Conservation (phyloP, 2,888 invertebrate genomes). For the Apoderus coryli region DNA sequence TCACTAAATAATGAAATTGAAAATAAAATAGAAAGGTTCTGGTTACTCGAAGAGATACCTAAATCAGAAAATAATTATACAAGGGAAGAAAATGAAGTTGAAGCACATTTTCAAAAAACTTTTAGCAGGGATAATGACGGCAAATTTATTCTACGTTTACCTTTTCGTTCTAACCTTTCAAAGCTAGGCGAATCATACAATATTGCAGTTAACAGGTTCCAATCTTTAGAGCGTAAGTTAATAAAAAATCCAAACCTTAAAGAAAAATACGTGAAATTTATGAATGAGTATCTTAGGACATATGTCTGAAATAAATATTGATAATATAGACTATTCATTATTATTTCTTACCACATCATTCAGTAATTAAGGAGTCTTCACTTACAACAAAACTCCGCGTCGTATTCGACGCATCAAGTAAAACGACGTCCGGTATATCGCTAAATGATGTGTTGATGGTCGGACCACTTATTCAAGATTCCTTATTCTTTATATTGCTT, state of each 20-base stretch:
- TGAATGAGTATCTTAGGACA: conserved; percentile 12
- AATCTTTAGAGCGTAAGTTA: conserved; percentile 11
- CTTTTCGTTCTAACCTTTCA: too few species aligned
- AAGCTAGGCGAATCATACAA: too few species aligned
- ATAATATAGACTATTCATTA: too few species aligned
- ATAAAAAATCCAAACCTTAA: conserved; percentile 6
- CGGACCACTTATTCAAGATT: conserved; percentile 2
- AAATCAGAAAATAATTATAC: too few species aligned
- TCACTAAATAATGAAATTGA: too few species aligned
- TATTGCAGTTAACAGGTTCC: conserved; percentile 13
- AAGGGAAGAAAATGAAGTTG: too few species aligned
- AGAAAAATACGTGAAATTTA: conserved; percentile 10
- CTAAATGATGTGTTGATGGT: conserved; percentile 4
- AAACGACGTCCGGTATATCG: background rate
- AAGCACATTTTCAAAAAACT: too few species aligned
- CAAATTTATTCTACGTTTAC: too few species aligned
- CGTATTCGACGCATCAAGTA: conserved; percentile 3
- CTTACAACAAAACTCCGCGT: conserved; percentile 1
- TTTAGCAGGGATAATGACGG: too few species aligned
- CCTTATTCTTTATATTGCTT: conserved; percentile 5
- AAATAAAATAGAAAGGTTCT: too few species aligned
- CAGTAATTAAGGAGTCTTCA: conserved; percentile 7
- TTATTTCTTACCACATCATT: conserved; percentile 14
- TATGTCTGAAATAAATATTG: conserved; percentile 5
- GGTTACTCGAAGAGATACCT: too few species aligned